phyloP scores from a whole-genome alignment of 2,888 invertebrate genomes.

The Torymus texanus region DNA sequence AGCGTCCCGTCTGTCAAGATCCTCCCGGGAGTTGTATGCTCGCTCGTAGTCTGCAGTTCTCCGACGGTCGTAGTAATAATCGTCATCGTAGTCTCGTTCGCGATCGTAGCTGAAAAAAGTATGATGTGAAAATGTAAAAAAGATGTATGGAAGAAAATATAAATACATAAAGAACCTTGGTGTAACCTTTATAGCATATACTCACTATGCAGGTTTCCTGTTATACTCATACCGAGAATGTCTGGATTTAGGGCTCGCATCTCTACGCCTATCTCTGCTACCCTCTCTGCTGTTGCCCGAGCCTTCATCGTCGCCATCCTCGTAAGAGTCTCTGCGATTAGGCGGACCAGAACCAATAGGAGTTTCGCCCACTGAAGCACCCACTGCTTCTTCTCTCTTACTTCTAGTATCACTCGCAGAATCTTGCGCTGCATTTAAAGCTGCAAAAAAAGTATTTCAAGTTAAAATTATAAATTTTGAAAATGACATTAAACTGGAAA shows the following conservation, averaged over 20 bases:
- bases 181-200: slow-evolving; percentile 29
- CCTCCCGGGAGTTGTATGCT: slow-evolving; percentile 69
- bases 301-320: slow-evolving; percentile 72
- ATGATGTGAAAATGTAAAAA: slow-evolving; percentile 7
- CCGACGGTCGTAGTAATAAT: slow-evolving; percentile 72
- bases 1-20: slow-evolving; percentile 70
- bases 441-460: slow-evolving; percentile 54
- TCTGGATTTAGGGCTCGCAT: slow-evolving; percentile 68
- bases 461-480: too few species aligned
- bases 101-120: slow-evolving; percentile 67
- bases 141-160: too few species aligned
- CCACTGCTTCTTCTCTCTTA: slow-evolving; percentile 73
- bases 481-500: too few species aligned
- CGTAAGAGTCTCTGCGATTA: slow-evolving; percentile 70
- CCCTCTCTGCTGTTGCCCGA: slow-evolving; percentile 71
- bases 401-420: slow-evolving; percentile 65
- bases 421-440: slow-evolving; percentile 64
- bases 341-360: slow-evolving; percentile 63
- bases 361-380: slow-evolving; percentile 68
- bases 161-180: too few species aligned
- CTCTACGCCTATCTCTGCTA: slow-evolving; percentile 70
- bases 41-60: slow-evolving; percentile 69
- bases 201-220: slow-evolving; percentile 68
- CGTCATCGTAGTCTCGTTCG: slow-evolving; percentile 72
- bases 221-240: slow-evolving; percentile 69